These are phyloP conservation scores for Dolichomitus sp. DNA, from an alignment of 2,888 invertebrate genomes.

Conservation along the genomic window DNA sequence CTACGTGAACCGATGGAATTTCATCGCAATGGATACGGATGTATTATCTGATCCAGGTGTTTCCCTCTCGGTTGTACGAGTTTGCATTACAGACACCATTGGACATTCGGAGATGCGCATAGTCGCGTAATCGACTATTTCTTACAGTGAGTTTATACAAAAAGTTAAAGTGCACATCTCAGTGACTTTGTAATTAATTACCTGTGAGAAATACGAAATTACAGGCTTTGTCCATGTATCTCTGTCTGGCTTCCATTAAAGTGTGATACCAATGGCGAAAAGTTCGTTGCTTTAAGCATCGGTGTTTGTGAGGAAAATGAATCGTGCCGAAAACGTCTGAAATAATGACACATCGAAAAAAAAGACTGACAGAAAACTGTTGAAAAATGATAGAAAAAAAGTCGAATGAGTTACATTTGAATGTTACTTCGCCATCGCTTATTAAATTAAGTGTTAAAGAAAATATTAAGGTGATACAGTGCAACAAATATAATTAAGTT, in stretches of 20 bases:
- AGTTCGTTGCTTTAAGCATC: not conserved
- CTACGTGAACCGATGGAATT: conserved; percentile 11
- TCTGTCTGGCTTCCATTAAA: not conserved
- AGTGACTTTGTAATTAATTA: not conserved
- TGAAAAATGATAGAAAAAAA: conserved; percentile 3
- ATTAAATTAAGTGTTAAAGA: not conserved
- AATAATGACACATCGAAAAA: not conserved
- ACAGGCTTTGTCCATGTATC: not conserved
- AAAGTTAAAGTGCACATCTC: not conserved
- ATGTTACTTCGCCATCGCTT: not conserved
- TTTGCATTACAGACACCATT: not conserved
- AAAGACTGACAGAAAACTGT: not conserved
- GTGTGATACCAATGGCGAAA: conserved; percentile 4
- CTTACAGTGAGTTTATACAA: not conserved
- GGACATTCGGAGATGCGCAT: conserved; percentile 4
- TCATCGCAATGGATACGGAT: conserved; percentile 9
- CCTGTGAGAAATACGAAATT: conserved; percentile 12
- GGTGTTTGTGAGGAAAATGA: not conserved
- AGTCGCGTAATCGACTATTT: conserved; percentile 19
- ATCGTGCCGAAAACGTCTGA: not conserved
- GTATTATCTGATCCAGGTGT: not conserved
- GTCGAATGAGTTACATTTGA: not conserved
- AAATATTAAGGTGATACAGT: not conserved
- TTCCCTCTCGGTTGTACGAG: not conserved
- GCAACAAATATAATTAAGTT: not conserved